Evolutionary conservation across 2,113 vertebrate genomes (phyloP).

Genomic region (Trachemys scripta): DNA sequence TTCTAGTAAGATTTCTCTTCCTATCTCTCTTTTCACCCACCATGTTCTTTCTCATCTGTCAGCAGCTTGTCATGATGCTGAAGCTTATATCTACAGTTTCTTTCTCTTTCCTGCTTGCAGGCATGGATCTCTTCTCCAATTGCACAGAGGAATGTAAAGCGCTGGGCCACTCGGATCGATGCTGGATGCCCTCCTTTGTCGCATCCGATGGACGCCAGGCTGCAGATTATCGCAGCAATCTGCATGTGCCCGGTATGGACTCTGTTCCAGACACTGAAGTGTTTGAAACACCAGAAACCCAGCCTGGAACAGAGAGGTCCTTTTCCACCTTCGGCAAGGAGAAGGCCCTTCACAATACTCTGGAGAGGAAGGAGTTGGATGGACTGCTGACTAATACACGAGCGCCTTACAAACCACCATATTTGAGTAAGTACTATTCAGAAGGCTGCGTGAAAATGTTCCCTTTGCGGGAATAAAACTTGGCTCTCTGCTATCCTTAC

Average conservation of each 20-base stretch:
- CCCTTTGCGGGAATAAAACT: slow-evolving; percentile 50
- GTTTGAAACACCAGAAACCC: slow-evolving; percentile 91
- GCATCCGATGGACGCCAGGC: slow-evolving; percentile 94
- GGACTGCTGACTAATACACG: slow-evolving; percentile 94
- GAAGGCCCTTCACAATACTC: slow-evolving; percentile 92
- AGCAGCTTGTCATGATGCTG: slow-evolving; percentile 1
- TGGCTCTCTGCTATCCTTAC: slow-evolving; percentile 1
- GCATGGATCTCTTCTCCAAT: slow-evolving; percentile 97
- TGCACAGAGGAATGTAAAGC: slow-evolving; percentile 99
- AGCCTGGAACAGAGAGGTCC: slow-evolving; percentile 88
- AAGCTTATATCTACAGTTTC: slow-evolving; percentile 61
- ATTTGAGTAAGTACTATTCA: slow-evolving; percentile 93
- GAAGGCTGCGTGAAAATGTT: slow-evolving; percentile 31
- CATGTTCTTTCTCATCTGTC: slow-evolving; percentile 1
- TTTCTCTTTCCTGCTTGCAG: slow-evolving; percentile 78
- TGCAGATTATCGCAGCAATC: slow-evolving; percentile 98
- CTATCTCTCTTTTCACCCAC: background rate
- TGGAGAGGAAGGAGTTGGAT: slow-evolving; percentile 95
- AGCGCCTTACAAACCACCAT: slow-evolving; percentile 94
- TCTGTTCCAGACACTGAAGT: slow-evolving; percentile 98
- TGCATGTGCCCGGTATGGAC: slow-evolving; percentile 99
- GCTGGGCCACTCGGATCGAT: slow-evolving; percentile 97
- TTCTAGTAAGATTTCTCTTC: background rate
- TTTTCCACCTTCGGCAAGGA: slow-evolving; percentile 99
- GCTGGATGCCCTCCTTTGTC: slow-evolving; percentile 99